Evolutionary conservation across 2,888 invertebrate species (phyloP).

Genomic region (Cheilosia scutellata): DNA sequence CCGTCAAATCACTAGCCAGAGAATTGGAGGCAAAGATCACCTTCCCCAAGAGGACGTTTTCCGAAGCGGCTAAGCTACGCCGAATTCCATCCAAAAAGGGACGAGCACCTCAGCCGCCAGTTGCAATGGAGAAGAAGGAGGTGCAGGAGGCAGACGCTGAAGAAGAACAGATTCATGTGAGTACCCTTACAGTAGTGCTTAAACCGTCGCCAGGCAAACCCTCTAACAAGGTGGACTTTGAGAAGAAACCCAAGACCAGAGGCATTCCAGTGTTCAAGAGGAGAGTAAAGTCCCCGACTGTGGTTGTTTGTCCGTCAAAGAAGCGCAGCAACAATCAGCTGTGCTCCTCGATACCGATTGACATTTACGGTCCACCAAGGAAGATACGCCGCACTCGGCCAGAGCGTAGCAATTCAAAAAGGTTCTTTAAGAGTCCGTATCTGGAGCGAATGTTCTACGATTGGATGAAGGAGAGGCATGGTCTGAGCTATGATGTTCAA

Average conservation of each 20-base stretch:
- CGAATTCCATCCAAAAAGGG: slow-evolving; percentile 27
- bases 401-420: slow-evolving; percentile 78
- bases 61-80: slow-evolving; percentile 20
- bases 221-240: not conserved
- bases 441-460: slow-evolving; percentile 81
- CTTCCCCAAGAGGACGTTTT: slow-evolving; percentile 45
- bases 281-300: slow-evolving; percentile 14
- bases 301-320: slow-evolving; percentile 74
- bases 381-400: slow-evolving; percentile 81
- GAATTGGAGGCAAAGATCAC: slow-evolving; percentile 78
- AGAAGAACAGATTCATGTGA: slow-evolving; percentile 27
- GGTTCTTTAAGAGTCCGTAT: slow-evolving; percentile 79
- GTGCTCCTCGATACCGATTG: slow-evolving; percentile 77
- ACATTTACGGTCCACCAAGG: slow-evolving; percentile 79
- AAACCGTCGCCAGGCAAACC: slow-evolving; percentile 76
- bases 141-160: not conserved
- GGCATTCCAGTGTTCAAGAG: not conserved
- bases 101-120: slow-evolving; percentile 20
- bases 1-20: slow-evolving; percentile 79
- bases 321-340: slow-evolving; percentile 76
- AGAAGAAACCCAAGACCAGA: not conserved
- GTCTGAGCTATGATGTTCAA: slow-evolving; percentile 78
- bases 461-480: slow-evolving; percentile 81
- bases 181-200: slow-evolving; percentile 46
- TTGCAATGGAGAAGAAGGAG: not conserved